Evolutionary conservation across 2,797 vertebrate genomes (phyloP).

Genomic region (Pseudochaenichthys georgianus): DNA sequence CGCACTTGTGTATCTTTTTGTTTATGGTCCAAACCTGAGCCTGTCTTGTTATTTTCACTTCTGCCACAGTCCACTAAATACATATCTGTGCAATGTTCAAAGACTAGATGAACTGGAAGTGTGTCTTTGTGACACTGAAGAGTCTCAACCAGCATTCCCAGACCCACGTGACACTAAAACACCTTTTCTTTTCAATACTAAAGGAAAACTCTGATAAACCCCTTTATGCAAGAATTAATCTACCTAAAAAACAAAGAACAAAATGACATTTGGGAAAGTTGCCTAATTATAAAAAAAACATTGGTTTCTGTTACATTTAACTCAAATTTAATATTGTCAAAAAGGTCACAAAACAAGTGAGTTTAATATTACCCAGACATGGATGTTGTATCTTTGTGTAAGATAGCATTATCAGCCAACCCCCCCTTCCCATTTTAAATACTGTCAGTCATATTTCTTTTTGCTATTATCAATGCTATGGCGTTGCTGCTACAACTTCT

Average conservation of each 20-base stretch:
- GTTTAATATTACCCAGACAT: background rate
- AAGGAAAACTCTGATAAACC: background rate
- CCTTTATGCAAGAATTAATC: conserved; percentile 11
- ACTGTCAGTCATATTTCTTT: background rate
- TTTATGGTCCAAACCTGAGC: conserved; percentile 7
- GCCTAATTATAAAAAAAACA: background rate
- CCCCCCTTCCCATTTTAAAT: background rate
- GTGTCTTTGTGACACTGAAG: background rate
- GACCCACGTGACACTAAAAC: conserved; percentile 30
- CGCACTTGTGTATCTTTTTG: conserved; percentile 2
- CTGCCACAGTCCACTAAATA: conserved; percentile 33
- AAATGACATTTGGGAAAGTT: conserved; percentile 7
- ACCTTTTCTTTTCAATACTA: background rate
- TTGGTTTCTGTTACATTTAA: conserved; percentile 1
- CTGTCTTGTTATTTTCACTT: conserved; percentile 15
- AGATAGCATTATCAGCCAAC: conserved; percentile 1
- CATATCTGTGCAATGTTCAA: conserved; percentile 39
- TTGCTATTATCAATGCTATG: conserved; percentile 18
- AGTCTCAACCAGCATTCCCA: conserved; percentile 23
- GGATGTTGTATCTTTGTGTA: conserved; percentile 24
- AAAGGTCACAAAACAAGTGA: background rate
- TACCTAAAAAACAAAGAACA: background rate
- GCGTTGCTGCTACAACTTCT: conserved; percentile 41
- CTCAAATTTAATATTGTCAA: conserved; percentile 2
- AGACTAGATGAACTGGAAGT: conserved; percentile 5